phyloP scores from a whole-genome alignment of 1,140 invertebrate species.

The Littorina saxatilis region DNA sequence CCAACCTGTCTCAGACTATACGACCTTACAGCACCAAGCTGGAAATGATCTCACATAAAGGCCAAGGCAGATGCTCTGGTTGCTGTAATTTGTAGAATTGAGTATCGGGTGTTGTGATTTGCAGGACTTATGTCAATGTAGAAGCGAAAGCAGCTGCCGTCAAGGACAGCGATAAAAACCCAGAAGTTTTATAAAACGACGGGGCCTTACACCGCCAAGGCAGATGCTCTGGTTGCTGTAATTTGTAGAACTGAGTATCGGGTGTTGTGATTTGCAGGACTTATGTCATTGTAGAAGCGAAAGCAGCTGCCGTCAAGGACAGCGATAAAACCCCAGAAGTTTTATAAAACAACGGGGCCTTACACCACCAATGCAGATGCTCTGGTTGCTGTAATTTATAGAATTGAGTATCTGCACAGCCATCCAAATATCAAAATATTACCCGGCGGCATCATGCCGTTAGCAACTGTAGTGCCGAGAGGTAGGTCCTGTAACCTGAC shows the following conservation, averaged over 20 bases:
- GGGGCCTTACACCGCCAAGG: background rate
- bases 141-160: background rate
- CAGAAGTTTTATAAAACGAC: background rate
- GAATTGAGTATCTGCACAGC: background rate
- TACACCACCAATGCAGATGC: background rate
- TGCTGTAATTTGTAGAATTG: background rate
- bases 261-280: too few species aligned
- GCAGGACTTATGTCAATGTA: background rate
- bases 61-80: constrained; percentile 13
- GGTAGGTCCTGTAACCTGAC: too few species aligned
- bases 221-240: constrained; percentile 25
- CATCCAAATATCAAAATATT: too few species aligned
- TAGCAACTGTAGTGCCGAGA: too few species aligned
- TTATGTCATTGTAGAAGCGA: background rate
- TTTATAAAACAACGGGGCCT: background rate
- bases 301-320: background rate
- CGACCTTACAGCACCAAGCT: constrained; percentile 16
- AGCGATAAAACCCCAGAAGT: too few species aligned
- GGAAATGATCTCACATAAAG: background rate
- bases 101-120: too few species aligned
- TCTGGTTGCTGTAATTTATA: constrained; percentile 16
- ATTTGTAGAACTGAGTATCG: background rate
- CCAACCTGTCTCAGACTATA: constrained; percentile 21
- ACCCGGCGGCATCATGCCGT: background rate
- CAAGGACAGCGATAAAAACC: too few species aligned